Conservation (phyloP, 2,888 invertebrate species). For the Acrobasis consociella region DNA sequence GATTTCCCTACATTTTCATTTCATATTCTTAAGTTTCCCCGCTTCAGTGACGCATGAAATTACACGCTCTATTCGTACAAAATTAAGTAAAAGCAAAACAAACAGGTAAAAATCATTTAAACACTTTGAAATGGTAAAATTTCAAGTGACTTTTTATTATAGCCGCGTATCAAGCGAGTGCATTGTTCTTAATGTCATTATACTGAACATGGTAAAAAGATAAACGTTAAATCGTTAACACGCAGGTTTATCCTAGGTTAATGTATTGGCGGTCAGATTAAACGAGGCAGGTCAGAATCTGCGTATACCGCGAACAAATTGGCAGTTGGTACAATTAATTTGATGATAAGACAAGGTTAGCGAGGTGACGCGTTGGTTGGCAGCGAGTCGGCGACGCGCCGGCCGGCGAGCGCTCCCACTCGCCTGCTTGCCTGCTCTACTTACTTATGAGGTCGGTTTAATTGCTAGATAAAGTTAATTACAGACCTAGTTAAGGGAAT, state of each 20-base stretch:
- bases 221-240: slow-evolving; percentile 27
- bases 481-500: slow-evolving; percentile 16
- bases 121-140: too few relatives aligned
- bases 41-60: slow-evolving; percentile 2
- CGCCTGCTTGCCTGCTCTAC: slow-evolving; percentile 34
- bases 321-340: slow-evolving; percentile 28
- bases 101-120: slow-evolving; percentile 5
- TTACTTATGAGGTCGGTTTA: slow-evolving; percentile 22
- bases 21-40: background rate
- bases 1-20: slow-evolving; percentile 2
- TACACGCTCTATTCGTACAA: background rate
- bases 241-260: slow-evolving; percentile 44
- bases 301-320: slow-evolving; percentile 39
- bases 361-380: slow-evolving; percentile 35
- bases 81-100: background rate
- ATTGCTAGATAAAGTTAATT: slow-evolving; percentile 20
- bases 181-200: slow-evolving; percentile 12
- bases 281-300: slow-evolving; percentile 43
- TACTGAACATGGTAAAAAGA: slow-evolving; percentile 25
- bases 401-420: slow-evolving; percentile 27
- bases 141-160: background rate
- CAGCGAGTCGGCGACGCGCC: slow-evolving; percentile 34
- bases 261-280: slow-evolving; percentile 48
- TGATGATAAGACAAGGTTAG: slow-evolving; percentile 40
- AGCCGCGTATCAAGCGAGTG: slow-evolving; percentile 4